Evolutionary conservation across 2,113 vertebrate species (phyloP).

Genomic region (Psittacus erithacus): DNA sequence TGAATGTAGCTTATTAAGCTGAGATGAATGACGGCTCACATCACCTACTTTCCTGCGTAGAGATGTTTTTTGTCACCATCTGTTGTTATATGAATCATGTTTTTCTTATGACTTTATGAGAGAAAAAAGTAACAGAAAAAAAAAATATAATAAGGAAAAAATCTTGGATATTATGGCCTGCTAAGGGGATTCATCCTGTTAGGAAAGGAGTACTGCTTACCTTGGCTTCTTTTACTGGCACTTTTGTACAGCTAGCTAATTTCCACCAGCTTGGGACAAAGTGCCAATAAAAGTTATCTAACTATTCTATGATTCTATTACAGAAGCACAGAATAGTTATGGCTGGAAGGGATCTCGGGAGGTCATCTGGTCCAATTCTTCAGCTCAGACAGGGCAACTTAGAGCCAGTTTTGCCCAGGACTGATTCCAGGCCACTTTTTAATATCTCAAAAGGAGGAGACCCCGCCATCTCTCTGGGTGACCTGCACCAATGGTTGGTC

Average conservation of each 20-base stretch:
- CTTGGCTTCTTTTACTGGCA: not conserved
- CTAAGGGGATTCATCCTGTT: not conserved
- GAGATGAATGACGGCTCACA: conserved; percentile 35
- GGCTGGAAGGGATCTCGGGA: not conserved
- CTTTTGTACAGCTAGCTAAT: not conserved
- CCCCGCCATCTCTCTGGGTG: not conserved
- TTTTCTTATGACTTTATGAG: conserved; percentile 10
- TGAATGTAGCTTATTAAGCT: not conserved
- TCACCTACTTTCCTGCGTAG: conserved; percentile 3
- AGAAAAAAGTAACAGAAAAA: conserved; percentile 15
- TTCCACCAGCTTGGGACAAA: not conserved
- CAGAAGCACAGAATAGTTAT: not conserved
- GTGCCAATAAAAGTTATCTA: not conserved
- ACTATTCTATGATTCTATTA: not conserved
- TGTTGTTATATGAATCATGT: conserved; percentile 45
- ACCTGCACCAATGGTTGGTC: rapidly evolving
- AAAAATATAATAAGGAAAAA: not conserved
- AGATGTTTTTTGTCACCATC: conserved; percentile 31
- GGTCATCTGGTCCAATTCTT: rapidly evolving
- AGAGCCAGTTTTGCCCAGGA: not conserved
- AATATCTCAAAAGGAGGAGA: not conserved
- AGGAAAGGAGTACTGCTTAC: not conserved
- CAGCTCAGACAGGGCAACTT: not conserved
- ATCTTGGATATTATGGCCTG: not conserved
- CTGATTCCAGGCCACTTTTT: not conserved